phyloP scores from a whole-genome alignment of 2,888 invertebrate species.

The Congeria kusceri region DNA sequence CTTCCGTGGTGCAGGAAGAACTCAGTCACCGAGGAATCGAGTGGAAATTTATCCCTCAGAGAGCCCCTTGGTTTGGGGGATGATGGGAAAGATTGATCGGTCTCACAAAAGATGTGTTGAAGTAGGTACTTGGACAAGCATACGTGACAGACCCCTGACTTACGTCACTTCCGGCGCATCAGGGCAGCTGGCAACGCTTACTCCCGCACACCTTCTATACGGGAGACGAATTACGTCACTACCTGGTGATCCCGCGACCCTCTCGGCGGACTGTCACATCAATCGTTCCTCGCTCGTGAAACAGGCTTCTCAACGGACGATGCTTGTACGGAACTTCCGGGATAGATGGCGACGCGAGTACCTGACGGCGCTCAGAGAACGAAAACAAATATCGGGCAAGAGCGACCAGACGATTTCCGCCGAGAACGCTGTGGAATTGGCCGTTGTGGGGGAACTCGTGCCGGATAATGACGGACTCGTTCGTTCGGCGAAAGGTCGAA shows the following conservation, averaged over 20 bases:
- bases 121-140: conserved; percentile 25
- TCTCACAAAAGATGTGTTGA: conserved; percentile 42
- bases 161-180: conserved; percentile 28
- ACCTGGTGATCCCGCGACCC: conserved; percentile 6
- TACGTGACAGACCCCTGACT: conserved; percentile 50
- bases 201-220: conserved; percentile 53
- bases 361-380: conserved; percentile 25
- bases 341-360: conserved; percentile 41
- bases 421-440: background rate
- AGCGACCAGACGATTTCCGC: conserved; percentile 13
- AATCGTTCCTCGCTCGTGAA: conserved; percentile 3
- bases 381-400: conserved; percentile 4
- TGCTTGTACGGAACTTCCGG: conserved; percentile 37
- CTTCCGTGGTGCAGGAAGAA: background rate
- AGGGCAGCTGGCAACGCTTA: conserved; percentile 32
- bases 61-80: conserved; percentile 60
- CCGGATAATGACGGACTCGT: background rate
- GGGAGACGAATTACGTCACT: conserved; percentile 32
- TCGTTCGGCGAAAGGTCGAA: background rate
- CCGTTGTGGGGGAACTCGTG: background rate
- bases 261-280: background rate
- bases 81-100: conserved; percentile 59
- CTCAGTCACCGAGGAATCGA: conserved; percentile 16
- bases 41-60: conserved; percentile 52
- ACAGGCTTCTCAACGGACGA: conserved; percentile 1